A percentile compares a stretch with the other conserved stretches of the same genome.
phyloP scores from a whole-genome alignment of 2,113 vertebrate species.

The Bubo blakistoni region DNA sequence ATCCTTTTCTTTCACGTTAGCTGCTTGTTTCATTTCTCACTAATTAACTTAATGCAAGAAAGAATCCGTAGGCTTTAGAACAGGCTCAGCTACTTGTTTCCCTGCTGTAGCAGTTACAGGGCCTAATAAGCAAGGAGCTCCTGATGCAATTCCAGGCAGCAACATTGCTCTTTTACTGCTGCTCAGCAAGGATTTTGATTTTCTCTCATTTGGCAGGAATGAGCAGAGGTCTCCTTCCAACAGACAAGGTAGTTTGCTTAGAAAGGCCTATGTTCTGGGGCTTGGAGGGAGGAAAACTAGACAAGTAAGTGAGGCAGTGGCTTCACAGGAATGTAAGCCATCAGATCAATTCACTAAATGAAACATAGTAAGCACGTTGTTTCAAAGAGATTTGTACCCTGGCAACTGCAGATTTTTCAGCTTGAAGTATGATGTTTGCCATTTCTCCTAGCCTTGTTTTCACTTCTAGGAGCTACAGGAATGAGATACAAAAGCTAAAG shows the following conservation, averaged over 20 bases:
- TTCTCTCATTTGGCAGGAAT: background rate
- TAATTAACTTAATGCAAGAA: conserved; percentile 46
- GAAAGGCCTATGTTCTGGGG: background rate
- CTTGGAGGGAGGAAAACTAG: background rate
- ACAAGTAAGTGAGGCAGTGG: background rate
- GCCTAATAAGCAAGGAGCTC: background rate
- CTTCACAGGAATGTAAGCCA: background rate
- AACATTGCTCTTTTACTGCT: background rate
- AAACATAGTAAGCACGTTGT: background rate
- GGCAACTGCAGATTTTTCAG: background rate
- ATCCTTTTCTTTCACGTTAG: background rate
- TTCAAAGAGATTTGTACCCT: background rate
- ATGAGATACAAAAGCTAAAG: background rate
- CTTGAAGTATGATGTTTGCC: background rate
- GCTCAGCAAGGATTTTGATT: background rate
- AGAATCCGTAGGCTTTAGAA: background rate
- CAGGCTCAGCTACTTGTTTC: background rate
- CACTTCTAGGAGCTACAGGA: background rate
- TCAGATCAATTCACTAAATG: background rate
- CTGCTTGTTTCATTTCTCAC: conserved; percentile 30
- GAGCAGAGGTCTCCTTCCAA: background rate
- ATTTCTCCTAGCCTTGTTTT: background rate
- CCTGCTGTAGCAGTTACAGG: background rate
- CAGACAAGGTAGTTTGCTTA: background rate
- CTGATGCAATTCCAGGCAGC: background rate